Evolutionary conservation across 2,888 invertebrate species (phyloP).

Genomic region (Idaea dimidiata): DNA sequence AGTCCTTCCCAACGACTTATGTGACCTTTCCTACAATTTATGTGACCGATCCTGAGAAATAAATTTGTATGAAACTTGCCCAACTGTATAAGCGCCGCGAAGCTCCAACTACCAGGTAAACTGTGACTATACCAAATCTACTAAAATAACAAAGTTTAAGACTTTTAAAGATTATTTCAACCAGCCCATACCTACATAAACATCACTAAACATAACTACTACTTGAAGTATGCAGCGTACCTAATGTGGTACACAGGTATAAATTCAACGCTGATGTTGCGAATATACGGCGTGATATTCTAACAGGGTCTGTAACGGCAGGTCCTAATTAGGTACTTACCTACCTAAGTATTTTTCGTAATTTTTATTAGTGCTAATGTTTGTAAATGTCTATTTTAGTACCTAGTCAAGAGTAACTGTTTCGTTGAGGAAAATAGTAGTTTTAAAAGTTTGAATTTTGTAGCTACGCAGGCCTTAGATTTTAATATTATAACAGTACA

Average conservation of each 20-base stretch:
- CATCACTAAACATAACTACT: not conserved
- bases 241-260: constrained; percentile 2
- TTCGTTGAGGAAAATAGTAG: not conserved
- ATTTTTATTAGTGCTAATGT: constrained; percentile 16
- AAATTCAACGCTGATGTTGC: not conserved
- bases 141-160: no score
- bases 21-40: no score
- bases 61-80: no score
- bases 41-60: no score
- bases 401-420: not conserved
- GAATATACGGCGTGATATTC: constrained; percentile 2
- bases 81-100: no score
- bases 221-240: constrained; percentile 1
- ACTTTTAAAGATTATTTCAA: not conserved
- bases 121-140: no score
- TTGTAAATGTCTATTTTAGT: constrained; percentile 14
- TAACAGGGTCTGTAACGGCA: not conserved
- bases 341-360: not conserved
- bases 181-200: not conserved
- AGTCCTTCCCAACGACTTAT: no score
- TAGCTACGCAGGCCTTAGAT: no score
- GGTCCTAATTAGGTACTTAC: not conserved
- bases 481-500: no score
- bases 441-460: no score
- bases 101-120: no score